Base-by-base conservation (phyloP, 2,113 vertebrate genomes). In the Dipodomys spectabilis region DNA sequence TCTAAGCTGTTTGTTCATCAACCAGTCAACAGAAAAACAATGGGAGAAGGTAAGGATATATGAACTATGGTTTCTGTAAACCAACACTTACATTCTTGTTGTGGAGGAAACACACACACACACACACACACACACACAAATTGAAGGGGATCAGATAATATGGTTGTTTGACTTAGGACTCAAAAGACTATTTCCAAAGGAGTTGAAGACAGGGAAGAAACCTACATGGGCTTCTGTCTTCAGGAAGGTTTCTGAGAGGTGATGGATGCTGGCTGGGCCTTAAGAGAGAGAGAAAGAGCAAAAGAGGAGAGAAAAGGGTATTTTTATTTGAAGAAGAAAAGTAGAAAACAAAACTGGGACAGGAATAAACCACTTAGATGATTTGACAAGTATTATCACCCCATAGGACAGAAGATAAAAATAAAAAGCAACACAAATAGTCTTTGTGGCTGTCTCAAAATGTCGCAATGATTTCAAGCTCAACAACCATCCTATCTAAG, bases 1-100 rank as follows among this genome's bases (percentile, higher is more conserved):
- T 92, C 69, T 75, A 78, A 74, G 90, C 91, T 93, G 85, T 80
- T 93, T 78, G 82, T 82, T 95, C 90, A 73, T 35, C 84, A 82
- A 64, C 87, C 78, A 87, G 15, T 91, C 53, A 92, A 44, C 32
- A 25, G 6, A 71, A 82, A 91, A 90, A 44, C 85, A 72, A 28
- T 57, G 62, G 53, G 80, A 84, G 90, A 84, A 77, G n/a, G 60
- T 75, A 39, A 75, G 68, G 12, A 69, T 32, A 11, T 12, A 25
- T 25, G 49, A 90, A 23, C 27, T 13, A 4, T 6, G 18, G 30
- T n/a, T 78, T 92, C 93, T 80, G 71, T 71, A 80, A 87, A 77
- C 15, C 4, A 39, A 78, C 32, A 65, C 74, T 45, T 39, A 73
- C 1, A 32, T 10, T 57, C 73, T n/a, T 23, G 27, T 7, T 3